A percentile compares a stretch with the other conserved stretches of the same genome.
Evolutionary conservation across 2,888 invertebrate genomes (phyloP).

Genomic region (Nesidiocoris tenuis): DNA sequence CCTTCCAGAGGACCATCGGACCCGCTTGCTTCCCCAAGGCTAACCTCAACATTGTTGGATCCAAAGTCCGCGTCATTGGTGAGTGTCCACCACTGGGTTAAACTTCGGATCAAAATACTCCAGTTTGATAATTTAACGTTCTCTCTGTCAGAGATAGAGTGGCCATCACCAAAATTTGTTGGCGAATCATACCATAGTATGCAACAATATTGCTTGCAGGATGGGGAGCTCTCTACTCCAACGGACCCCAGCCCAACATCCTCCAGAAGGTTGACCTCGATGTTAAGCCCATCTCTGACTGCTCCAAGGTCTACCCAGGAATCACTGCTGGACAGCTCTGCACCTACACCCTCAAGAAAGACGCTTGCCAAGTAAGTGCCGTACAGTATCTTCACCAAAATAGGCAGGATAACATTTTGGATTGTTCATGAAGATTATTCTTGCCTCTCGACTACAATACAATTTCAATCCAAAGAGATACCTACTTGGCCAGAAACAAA

Average conservation of each 20-base stretch:
- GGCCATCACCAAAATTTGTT: no score
- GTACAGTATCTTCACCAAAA: not conserved
- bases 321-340: slow-evolving; percentile 55
- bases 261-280: slow-evolving; percentile 60
- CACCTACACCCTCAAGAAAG: slow-evolving; percentile 58
- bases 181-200: no score
- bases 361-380: slow-evolving; percentile 61
- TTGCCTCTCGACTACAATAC: no score
- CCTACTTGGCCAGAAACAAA: no score
- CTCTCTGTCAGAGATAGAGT: no score
- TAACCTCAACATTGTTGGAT: slow-evolving; percentile 56
- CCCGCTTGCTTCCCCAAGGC: slow-evolving; percentile 64
- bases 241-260: slow-evolving; percentile 58
- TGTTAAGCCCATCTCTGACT: slow-evolving; percentile 57
- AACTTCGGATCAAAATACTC: no score
- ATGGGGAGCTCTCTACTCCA: slow-evolving; percentile 61
- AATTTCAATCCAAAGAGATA: no score
- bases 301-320: slow-evolving; percentile 53
- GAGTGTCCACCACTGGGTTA: slow-evolving; percentile 42
- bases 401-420: not conserved
- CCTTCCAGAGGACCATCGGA: slow-evolving; percentile 59
- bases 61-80: slow-evolving; percentile 53
- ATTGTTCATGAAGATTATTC: no score
- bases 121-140: no score
- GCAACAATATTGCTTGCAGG: no score